Base-by-base conservation (phyloP, 2,797 vertebrate species). In the Parauchenoglanis ngamensis region DNA sequence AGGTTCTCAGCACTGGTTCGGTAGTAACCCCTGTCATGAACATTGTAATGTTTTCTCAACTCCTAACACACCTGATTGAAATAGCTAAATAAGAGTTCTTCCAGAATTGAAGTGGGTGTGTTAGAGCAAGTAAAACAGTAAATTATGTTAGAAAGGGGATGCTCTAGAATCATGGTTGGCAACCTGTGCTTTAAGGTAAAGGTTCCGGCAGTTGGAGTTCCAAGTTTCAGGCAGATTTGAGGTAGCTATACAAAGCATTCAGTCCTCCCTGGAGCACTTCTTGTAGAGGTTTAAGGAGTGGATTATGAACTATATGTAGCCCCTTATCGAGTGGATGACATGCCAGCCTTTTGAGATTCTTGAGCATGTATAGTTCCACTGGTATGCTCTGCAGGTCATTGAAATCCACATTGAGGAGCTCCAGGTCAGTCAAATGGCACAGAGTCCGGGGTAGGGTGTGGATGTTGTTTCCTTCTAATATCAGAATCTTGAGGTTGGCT, bases 241-340 rank as follows among this genome's bases (percentile, higher is more conserved):
- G 95, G 90, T 96, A 96, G 93, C 93, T 95, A 90, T 95, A 96
- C 63, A 96, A 93, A 81, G 94, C 94, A 68, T 95, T 95, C 72
- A 99, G 94, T 3, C 98, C 98, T 0, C 96, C 97, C 23, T 97
- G 97, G 1, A 98, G 86, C 2, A 97, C 94, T 92, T 98, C 97
- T 0, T 97, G 95, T 77, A 99, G 95, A 0, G 98, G 97, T 85
- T 97, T 98, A 46, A 97, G 89, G 46, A 99, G 92, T 2, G 98
- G 98, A 90, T 99, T 99, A 77, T 97, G 96, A 54, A 95, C 92
- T 10, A 99, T 96, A 89, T 99, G 98, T n/a, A 99, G 95, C 21
- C 98, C 98, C 90, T 97, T 98, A 93, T 98, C 98, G 93, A 99
- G 91, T 0, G 98, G 97, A 92, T 98, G 98, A 94, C 97, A 98